Evolutionary conservation across 2,113 vertebrate species (phyloP).

Genomic region (Cyanoramphus novaezelandiae): DNA sequence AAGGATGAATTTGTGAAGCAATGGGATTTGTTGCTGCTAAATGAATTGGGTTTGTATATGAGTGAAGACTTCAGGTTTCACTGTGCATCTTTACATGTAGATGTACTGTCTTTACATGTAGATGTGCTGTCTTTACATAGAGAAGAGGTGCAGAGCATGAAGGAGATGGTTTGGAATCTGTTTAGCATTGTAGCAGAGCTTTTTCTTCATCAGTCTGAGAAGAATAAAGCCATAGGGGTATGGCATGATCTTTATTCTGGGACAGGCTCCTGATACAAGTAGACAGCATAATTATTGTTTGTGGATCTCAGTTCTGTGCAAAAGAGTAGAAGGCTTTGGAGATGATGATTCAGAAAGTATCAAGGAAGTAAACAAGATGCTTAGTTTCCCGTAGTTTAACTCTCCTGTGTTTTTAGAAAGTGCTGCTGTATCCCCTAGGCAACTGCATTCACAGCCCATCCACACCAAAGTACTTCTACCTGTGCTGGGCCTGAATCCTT

Average conservation of each 20-base stretch:
- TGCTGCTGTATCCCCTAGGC: not conserved
- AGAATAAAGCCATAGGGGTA: not conserved
- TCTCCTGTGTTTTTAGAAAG: not conserved
- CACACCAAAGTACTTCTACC: not conserved
- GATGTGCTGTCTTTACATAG: not conserved
- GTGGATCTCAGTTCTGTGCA: not conserved
- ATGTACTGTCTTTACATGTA: not conserved
- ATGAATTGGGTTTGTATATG: not conserved
- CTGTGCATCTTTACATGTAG: not conserved
- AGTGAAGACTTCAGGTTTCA: not conserved
- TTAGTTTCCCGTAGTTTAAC: not conserved
- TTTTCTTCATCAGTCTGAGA: not conserved
- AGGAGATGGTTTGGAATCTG: not conserved
- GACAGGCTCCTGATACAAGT: not conserved
- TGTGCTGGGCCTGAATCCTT: not conserved
- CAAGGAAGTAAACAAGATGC: not conserved
- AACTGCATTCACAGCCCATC: not conserved
- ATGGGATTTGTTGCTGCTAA: not conserved
- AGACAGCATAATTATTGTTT: not conserved
- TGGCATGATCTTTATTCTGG: not conserved
- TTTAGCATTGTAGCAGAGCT: not conserved
- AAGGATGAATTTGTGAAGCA: not conserved
- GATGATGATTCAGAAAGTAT: not conserved
- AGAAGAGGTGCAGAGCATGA: not conserved
- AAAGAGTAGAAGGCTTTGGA: not conserved